Evolutionary conservation across 1,140 invertebrate species (phyloP).

Genomic region (Ceratina australensis): DNA sequence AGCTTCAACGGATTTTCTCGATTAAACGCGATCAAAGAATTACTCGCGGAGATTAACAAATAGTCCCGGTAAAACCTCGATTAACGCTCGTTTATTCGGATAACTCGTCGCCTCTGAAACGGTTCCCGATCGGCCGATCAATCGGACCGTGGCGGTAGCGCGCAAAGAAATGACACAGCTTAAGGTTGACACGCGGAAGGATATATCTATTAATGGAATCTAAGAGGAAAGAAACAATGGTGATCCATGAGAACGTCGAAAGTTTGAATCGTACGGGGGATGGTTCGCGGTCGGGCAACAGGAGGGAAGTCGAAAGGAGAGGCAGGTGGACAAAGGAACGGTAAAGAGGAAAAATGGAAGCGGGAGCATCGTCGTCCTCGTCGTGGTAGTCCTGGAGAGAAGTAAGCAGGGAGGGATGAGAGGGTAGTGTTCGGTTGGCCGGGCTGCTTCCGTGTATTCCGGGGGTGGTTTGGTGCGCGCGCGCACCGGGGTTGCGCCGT

Average conservation of each 20-base stretch:
- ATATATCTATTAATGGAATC: not conserved
- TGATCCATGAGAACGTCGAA: not conserved
- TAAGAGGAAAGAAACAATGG: not conserved
- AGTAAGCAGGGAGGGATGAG: slow-evolving; percentile 34
- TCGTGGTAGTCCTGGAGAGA: slow-evolving; percentile 33
- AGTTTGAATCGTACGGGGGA: not conserved
- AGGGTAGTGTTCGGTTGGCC: slow-evolving; percentile 56
- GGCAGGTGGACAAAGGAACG: slow-evolving; percentile 17
- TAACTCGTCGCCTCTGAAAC: not conserved
- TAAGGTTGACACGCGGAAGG: not conserved
- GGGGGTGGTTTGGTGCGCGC: slow-evolving; percentile 68
- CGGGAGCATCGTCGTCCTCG: slow-evolving; percentile 28
- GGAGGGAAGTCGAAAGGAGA: not conserved
- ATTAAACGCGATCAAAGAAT: not conserved
- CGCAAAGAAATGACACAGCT: not conserved
- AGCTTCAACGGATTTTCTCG: no score
- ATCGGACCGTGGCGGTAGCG: not conserved
- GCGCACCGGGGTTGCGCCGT: slow-evolving; percentile 71
- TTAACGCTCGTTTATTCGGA: not conserved
- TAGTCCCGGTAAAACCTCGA: not conserved
- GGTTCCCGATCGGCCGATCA: not conserved
- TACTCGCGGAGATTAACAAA: no score
- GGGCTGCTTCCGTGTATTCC: slow-evolving; percentile 64
- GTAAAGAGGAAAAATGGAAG: slow-evolving; percentile 24
- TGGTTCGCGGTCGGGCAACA: not conserved